phyloP scores from a whole-genome alignment of 2,113 vertebrate genomes.

The Hyaena hyaena region DNA sequence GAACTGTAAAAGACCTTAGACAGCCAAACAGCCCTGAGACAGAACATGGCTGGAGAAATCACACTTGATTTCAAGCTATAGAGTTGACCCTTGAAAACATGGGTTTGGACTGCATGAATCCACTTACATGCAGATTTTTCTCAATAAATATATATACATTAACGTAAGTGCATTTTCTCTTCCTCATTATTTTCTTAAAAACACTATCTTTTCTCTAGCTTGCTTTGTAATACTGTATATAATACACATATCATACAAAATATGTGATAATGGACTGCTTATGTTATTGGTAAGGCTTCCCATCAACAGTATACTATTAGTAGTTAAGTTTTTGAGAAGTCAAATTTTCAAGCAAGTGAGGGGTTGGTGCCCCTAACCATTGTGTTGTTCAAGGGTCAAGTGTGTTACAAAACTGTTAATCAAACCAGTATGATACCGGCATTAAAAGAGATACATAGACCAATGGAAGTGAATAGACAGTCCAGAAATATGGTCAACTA shows the following conservation, averaged over 20 bases:
- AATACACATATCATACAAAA: background rate
- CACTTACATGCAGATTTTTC: background rate
- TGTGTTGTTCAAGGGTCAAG: background rate
- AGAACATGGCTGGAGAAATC: background rate
- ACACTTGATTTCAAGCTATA: background rate
- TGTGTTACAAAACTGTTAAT: background rate
- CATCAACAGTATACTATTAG: background rate
- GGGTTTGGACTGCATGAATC: background rate
- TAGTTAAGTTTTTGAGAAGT: background rate
- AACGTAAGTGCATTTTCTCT: background rate
- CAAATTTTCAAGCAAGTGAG: background rate
- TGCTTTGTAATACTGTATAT: background rate
- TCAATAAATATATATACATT: background rate
- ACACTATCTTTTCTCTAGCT: background rate
- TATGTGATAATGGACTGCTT: background rate
- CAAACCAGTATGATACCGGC: background rate
- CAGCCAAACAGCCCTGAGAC: background rate
- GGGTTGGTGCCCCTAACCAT: background rate
- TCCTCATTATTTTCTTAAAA: background rate
- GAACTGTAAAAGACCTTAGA: background rate
- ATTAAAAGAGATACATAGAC: background rate
- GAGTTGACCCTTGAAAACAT: background rate
- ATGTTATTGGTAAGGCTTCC: background rate
- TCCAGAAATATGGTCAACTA: background rate
- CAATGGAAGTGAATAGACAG: background rate